Evolutionary conservation across 2,113 vertebrate genomes (phyloP).

Genomic region (Cottus gobio): DNA sequence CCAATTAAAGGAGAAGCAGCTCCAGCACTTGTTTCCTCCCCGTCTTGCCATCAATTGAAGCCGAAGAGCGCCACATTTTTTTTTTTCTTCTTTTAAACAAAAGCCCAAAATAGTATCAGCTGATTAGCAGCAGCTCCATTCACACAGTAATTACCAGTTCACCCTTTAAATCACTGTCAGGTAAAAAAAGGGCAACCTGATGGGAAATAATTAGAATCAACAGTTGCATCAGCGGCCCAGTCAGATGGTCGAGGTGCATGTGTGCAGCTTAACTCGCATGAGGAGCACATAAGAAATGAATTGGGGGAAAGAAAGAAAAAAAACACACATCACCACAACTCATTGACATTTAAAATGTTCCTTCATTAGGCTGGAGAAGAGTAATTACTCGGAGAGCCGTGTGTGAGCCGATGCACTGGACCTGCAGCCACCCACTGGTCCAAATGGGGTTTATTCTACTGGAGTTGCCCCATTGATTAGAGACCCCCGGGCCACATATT

Average conservation of each 20-base stretch:
- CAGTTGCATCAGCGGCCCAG: neutral
- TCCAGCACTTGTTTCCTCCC: neutral
- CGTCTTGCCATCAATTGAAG: neutral
- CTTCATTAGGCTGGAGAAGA: constrained; percentile 67
- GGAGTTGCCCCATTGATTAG: constrained; percentile 57
- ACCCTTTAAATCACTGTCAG: constrained; percentile 9
- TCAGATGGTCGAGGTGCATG: neutral
- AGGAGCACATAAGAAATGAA: constrained; percentile 48
- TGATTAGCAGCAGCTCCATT: constrained; percentile 9
- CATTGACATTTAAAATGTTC: constrained; percentile 78
- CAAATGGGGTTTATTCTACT: constrained; percentile 48
- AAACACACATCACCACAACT: constrained; percentile 27
- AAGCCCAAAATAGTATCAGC: neutral
- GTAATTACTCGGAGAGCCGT: constrained; percentile 63
- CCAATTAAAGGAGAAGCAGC: too few relatives aligned
- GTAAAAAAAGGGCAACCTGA: neutral
- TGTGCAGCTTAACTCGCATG: constrained; percentile 6
- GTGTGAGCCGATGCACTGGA: constrained; percentile 42
- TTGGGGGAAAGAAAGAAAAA: constrained; percentile 16
- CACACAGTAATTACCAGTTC: neutral
- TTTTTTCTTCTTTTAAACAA: too few relatives aligned
- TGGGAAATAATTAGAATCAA: constrained; percentile 12
- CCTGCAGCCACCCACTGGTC: constrained; percentile 59
- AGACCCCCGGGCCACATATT: constrained; percentile 51
- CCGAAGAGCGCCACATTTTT: neutral